phyloP scores from a whole-genome alignment of 2,797 vertebrate genomes.

The Diglossa cyanea region DNA sequence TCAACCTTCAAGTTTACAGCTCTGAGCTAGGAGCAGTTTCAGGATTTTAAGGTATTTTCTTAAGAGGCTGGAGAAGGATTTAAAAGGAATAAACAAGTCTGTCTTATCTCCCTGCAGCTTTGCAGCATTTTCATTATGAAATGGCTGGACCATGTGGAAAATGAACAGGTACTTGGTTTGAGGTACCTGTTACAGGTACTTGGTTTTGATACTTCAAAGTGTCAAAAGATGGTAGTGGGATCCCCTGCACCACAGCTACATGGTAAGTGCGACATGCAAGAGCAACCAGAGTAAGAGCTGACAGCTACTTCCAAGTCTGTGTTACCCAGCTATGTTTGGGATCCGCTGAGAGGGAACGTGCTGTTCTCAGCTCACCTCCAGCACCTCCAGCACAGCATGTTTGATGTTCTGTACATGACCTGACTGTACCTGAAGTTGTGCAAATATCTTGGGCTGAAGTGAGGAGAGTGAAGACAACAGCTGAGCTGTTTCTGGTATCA shows the following conservation, averaged over 20 bases:
- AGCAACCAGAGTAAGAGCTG: background rate
- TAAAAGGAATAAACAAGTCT: background rate
- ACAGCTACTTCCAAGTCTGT: background rate
- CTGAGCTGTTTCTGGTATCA: constrained; percentile 75
- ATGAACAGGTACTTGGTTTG: background rate
- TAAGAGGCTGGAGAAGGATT: background rate
- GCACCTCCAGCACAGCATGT: background rate
- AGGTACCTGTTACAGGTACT: background rate
- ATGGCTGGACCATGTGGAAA: background rate
- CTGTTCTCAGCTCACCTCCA: background rate
- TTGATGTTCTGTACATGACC: background rate
- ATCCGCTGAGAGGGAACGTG: background rate
- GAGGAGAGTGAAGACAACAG: constrained; percentile 80
- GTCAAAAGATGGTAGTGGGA: background rate
- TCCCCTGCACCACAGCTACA: background rate
- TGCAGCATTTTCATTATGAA: background rate
- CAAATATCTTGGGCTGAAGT: constrained; percentile 83
- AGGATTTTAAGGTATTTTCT: background rate
- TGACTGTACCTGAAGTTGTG: constrained; percentile 80
- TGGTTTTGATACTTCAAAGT: background rate
- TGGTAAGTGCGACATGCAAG: background rate
- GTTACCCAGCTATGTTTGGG: background rate
- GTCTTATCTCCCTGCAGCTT: background rate
- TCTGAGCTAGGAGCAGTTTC: background rate
- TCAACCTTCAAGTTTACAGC: background rate